Conservation (phyloP, 1,140 invertebrate species). For the Temnothorax longispinosus region DNA sequence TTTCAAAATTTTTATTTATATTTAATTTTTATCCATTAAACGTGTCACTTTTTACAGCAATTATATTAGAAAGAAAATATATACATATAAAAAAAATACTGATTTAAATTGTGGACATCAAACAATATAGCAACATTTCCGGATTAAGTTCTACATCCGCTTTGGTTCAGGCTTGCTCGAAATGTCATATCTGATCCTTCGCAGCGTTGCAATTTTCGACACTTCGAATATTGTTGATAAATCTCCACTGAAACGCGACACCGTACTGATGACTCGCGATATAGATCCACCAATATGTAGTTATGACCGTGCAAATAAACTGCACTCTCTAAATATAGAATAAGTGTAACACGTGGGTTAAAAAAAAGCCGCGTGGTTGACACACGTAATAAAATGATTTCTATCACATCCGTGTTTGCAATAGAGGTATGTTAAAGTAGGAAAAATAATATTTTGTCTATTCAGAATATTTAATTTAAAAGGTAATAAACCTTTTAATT, state of each 20-base stretch:
- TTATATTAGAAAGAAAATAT: background rate
- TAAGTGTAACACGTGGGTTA: conserved; percentile 12
- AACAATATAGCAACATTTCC: background rate
- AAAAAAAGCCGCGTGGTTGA: conserved; percentile 17
- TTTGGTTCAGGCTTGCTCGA: conserved; percentile 58
- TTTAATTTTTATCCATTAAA: background rate
- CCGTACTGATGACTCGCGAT: conserved; percentile 34
- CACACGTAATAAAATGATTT: conserved; percentile 3
- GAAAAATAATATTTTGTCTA: background rate
- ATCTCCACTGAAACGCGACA: conserved; percentile 46
- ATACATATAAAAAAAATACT: background rate
- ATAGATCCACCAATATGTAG: conserved; percentile 54
- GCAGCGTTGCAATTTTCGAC: background rate
- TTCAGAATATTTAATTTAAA: background rate
- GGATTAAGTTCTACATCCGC: conserved; percentile 46
- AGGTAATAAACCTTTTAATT: too few relatives aligned
- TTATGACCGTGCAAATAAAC: conserved; percentile 42
- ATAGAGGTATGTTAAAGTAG: background rate
- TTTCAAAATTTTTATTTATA: background rate
- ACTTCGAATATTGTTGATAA: conserved; percentile 18
- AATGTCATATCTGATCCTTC: conserved; percentile 21
- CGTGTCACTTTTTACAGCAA: background rate
- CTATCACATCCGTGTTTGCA: conserved; percentile 2
- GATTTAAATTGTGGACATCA: background rate
- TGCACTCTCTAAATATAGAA: conserved; percentile 49